Conservation (phyloP, 2,888 invertebrate genomes). For the Tinea pellionella region DNA sequence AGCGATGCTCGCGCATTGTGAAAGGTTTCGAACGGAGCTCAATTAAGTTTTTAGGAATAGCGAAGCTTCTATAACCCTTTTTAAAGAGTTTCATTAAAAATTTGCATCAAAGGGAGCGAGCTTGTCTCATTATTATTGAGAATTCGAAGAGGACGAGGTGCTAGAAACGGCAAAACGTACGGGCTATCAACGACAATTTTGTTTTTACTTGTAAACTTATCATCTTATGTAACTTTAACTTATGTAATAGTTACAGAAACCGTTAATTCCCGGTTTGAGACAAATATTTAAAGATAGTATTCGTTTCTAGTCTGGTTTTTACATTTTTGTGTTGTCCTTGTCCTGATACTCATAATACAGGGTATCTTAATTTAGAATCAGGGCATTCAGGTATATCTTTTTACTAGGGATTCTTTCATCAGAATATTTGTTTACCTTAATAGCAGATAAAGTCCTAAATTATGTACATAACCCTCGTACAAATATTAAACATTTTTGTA, state of each 20-base stretch:
- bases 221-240: too few relatives aligned
- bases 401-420: too few relatives aligned
- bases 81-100: conserved; percentile 53
- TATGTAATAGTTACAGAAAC: too few relatives aligned
- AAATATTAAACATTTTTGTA: not conserved
- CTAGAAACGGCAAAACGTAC: conserved; percentile 30
- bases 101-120: conserved; percentile 42
- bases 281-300: too few relatives aligned
- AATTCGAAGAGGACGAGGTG: conserved; percentile 43
- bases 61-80: conserved; percentile 43
- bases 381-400: too few relatives aligned
- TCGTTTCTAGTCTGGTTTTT: too few relatives aligned
- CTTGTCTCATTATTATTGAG: conserved; percentile 51
- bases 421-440: not conserved
- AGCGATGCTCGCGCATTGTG: not conserved
- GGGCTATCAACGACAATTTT: conserved; percentile 30
- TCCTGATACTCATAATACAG: too few relatives aligned
- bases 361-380: too few relatives aligned
- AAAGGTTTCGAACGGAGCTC: conserved; percentile 23
- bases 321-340: too few relatives aligned
- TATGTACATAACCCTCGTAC: too few relatives aligned
- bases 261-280: too few relatives aligned
- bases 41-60: conserved; percentile 45
- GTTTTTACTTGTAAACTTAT: too few relatives aligned
- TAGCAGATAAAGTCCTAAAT: not conserved